phyloP scores from a whole-genome alignment of 2,113 vertebrate species.

The Stictonetta naevosa region DNA sequence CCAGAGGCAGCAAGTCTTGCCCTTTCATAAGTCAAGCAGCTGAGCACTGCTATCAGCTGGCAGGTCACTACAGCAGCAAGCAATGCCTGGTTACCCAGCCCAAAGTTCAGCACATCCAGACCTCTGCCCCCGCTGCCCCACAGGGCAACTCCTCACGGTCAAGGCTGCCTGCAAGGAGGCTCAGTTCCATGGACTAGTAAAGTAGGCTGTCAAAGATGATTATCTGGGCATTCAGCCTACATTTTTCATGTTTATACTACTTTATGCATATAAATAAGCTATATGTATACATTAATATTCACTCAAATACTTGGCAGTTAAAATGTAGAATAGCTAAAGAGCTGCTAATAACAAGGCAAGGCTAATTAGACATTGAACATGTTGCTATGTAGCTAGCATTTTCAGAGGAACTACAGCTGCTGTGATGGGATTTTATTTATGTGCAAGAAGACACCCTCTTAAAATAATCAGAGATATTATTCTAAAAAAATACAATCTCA shows the following conservation, averaged over 20 bases:
- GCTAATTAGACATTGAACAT: conserved; percentile 54
- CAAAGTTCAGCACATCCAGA: not conserved
- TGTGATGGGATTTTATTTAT: conserved; percentile 24
- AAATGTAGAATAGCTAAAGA: not conserved
- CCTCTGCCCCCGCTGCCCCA: not conserved
- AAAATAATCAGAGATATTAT: conserved; percentile 50
- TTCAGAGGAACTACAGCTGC: conserved; percentile 42
- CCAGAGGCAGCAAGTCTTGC: accelerated
- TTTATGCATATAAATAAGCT: conserved; percentile 32
- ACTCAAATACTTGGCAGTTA: too few species aligned
- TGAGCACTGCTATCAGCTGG: not conserved
- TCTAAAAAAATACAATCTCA: conserved; percentile 11
- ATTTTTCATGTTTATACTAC: conserved; percentile 2
- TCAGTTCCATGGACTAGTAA: not conserved
- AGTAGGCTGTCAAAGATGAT: not conserved
- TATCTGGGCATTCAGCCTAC: not conserved
- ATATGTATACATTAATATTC: not conserved
- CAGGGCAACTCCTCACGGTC: not conserved
- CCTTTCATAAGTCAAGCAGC: not conserved
- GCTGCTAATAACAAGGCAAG: conserved; percentile 24
- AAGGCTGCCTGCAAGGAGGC: not conserved
- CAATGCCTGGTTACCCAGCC: too few species aligned
- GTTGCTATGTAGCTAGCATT: conserved; percentile 34
- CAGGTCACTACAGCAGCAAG: not conserved
- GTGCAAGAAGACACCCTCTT: not conserved